Conservation (phyloP, 2,797 vertebrate species). For the Ciconia nigra region DNA sequence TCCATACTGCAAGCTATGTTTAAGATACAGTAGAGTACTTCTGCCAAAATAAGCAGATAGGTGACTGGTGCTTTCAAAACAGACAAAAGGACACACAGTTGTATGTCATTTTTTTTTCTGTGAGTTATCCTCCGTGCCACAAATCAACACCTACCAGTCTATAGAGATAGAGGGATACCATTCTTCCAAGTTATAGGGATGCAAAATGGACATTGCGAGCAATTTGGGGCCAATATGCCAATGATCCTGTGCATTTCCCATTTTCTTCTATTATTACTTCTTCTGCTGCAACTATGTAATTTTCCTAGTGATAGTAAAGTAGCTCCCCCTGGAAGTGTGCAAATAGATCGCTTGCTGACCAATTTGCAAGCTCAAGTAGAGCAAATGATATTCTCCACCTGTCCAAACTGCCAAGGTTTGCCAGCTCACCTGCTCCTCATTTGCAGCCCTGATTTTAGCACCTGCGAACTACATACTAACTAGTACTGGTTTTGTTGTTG, state of each 20-base stretch:
- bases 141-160: slow-evolving; percentile 71
- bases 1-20: slow-evolving; percentile 44
- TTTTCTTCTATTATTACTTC: background rate
- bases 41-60: slow-evolving; percentile 70
- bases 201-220: slow-evolving; percentile 29
- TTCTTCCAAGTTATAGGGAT: slow-evolving; percentile 56
- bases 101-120: slow-evolving; percentile 72
- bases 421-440: slow-evolving; percentile 22
- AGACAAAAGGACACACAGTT: slow-evolving; percentile 69
- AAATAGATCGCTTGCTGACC: background rate
- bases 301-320: background rate
- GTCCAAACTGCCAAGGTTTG: slow-evolving; percentile 10
- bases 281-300: background rate
- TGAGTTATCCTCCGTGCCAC: slow-evolving; percentile 79
- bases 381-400: background rate
- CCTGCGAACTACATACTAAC: background rate
- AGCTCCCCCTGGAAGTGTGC: background rate
- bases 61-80: slow-evolving; percentile 78
- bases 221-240: slow-evolving; percentile 11
- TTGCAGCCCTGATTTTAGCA: background rate
- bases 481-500: background rate
- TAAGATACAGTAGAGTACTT: slow-evolving; percentile 60
- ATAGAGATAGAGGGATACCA: slow-evolving; percentile 78
- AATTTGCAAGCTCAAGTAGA: background rate
- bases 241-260: background rate